phyloP scores from a whole-genome alignment of 2,113 vertebrate genomes.

The Malaclemys terrapin region DNA sequence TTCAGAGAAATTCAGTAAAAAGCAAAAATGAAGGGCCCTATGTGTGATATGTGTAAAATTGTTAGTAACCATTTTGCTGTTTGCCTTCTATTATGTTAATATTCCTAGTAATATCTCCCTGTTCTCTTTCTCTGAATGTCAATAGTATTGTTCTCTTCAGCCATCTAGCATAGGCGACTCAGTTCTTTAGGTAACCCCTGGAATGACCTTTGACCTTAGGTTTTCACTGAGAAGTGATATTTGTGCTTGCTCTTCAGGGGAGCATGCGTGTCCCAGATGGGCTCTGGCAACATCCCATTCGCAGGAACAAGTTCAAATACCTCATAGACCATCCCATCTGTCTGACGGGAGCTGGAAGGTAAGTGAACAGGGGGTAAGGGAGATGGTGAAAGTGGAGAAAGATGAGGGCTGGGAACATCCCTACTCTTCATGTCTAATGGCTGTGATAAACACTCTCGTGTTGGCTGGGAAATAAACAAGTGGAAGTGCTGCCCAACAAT shows the following conservation, averaged over 20 bases:
- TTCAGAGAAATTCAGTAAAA: not conserved
- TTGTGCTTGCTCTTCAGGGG: constrained; percentile 72
- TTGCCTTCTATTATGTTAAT: not conserved
- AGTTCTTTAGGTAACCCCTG: not conserved
- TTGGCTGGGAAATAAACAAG: not conserved
- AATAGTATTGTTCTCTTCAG: not conserved
- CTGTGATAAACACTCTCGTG: not conserved
- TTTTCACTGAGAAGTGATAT: constrained; percentile 2
- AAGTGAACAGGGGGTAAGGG: constrained; percentile 41
- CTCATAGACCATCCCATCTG: constrained; percentile 87
- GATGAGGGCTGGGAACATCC: rapidly evolving
- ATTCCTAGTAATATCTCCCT: not conserved
- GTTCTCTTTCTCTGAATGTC: not conserved
- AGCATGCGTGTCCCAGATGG: constrained; percentile 75
- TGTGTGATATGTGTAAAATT: not conserved
- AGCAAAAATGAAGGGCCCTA: not conserved
- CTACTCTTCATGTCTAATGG: not conserved
- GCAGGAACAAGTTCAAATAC: constrained; percentile 84
- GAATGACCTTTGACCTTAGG: not conserved
- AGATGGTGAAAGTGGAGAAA: not conserved
- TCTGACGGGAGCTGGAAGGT: constrained; percentile 87
- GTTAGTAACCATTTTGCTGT: not conserved
- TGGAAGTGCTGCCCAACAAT: rapidly evolving
- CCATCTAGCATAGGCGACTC: not conserved
- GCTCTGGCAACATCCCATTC: constrained; percentile 87